Base-by-base conservation (phyloP, 2,888 invertebrate genomes). In the Rosalia funebris region DNA sequence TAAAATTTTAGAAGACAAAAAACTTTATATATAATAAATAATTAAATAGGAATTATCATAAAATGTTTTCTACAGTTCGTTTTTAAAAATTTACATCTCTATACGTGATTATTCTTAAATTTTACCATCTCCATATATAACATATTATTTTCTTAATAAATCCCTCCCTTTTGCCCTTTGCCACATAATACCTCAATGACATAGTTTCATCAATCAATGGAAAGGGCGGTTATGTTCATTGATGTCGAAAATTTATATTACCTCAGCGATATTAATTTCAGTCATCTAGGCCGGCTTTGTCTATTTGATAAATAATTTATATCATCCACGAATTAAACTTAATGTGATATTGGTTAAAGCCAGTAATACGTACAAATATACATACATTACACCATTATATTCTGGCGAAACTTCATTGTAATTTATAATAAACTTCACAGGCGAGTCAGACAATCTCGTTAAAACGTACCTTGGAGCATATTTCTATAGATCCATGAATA, bases 381-480 rank as follows among this genome's bases (percentile, higher is more conserved):
- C 11, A n/a, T 2, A n/a, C 10, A n/a, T 34, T 34, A 34, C 34
- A 11, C 34, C 34, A 34, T 34, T n/a, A n/a, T 34, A n/a, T 34
- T n/a, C 34, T 7, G 34, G 34, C 34, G 2, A 34, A 34, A 34
- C 34, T 34, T 34, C 34, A 34, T 34, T 34, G 34, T n/a, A 34
- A 34, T 17, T 20, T 11, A 39, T 36, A 37, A 37, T 19, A 10
- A 50, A 48, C 17, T 37, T 17, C 15, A 41, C 25, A 4, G 53
- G 42, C 53, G 11, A 32, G 41, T 25, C 37, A 17, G 41, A 15
- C 25, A 39, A 50, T 19, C 31, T 53, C 34, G 58, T 52, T 62
- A 58, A 48, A 59, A 61, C 44, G 56, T 56, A 57, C 64, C 64
- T 65, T 61, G 53, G 34, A 60, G 60, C 65, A 60, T 48, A 60